These are phyloP conservation scores for Adelognathus sp. DNA, from an alignment of 2,888 invertebrate genomes.

Conservation along the genomic window DNA sequence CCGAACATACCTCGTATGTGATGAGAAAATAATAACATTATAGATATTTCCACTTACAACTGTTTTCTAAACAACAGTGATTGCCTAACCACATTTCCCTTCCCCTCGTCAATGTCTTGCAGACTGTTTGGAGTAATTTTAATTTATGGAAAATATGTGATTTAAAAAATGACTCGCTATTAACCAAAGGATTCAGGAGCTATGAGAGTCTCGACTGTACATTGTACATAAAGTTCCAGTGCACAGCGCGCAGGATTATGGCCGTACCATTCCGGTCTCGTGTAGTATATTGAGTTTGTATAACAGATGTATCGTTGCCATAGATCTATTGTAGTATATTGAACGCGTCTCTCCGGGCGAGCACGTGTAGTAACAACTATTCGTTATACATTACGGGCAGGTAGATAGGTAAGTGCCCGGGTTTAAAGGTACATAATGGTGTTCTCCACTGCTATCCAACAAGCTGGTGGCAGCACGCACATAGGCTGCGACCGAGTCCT, in stretches of 20 bases:
- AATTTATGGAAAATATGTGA: too few species aligned
- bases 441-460: constrained; percentile 27
- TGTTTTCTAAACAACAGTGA: too few species aligned
- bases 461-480: neutral
- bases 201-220: neutral
- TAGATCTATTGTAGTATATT: constrained; percentile 24
- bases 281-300: constrained; percentile 28
- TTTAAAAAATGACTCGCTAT: neutral
- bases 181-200: neutral
- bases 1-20: too few species aligned
- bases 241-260: neutral
- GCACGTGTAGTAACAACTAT: constrained; percentile 17
- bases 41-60: too few species aligned
- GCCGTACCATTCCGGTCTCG: neutral
- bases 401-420: neutral
- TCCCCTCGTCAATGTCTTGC: too few species aligned
- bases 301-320: constrained; percentile 33
- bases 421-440: constrained; percentile 1
- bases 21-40: too few species aligned
- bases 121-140: too few species aligned
- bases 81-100: too few species aligned
- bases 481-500: constrained; percentile 32
- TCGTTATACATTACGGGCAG: neutral
- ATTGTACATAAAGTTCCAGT: neutral
- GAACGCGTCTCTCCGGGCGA: constrained; percentile 1